These are phyloP conservation scores for Aradophagus sp. DNA, from an alignment of 1,140 invertebrate species.

Conservation along the genomic window DNA sequence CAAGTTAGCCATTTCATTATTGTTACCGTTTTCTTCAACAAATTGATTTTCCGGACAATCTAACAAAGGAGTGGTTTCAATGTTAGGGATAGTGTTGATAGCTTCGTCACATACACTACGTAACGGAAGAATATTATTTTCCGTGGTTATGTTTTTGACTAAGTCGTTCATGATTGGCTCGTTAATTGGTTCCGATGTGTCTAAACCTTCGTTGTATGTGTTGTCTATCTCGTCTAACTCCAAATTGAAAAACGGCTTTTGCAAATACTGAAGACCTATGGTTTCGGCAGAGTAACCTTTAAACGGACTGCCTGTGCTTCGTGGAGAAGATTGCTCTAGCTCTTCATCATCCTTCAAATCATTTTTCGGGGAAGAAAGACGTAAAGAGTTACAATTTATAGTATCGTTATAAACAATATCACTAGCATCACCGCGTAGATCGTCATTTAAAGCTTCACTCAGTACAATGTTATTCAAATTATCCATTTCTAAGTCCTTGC, in stretches of 20 bases:
- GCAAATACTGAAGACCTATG: slow-evolving; percentile 39
- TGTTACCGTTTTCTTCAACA: slow-evolving; percentile 17
- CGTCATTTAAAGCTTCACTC: slow-evolving; percentile 31
- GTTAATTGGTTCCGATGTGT: slow-evolving; percentile 15
- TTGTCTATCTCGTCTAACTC: slow-evolving; percentile 50
- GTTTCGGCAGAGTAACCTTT: slow-evolving; percentile 47
- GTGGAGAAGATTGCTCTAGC: slow-evolving; percentile 26
- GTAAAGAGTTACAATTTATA: slow-evolving; percentile 52
- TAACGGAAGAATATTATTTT: slow-evolving; percentile 34
- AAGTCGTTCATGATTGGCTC: slow-evolving; percentile 37
- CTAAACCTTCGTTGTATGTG: slow-evolving; percentile 27
- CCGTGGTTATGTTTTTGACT: slow-evolving; percentile 18
- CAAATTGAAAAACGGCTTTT: slow-evolving; percentile 47
- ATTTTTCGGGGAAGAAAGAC: slow-evolving; percentile 43
- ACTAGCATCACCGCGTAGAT: slow-evolving; percentile 26
- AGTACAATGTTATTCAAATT: slow-evolving; percentile 23
- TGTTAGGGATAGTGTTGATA: slow-evolving; percentile 40
- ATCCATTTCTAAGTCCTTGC: slow-evolving; percentile 40
- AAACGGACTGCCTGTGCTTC: slow-evolving; percentile 45
- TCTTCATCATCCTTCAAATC: slow-evolving; percentile 51
- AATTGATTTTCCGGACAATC: slow-evolving; percentile 27
- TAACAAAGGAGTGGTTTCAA: slow-evolving; percentile 43
- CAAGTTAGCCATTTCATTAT: slow-evolving; percentile 20
- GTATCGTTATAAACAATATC: slow-evolving; percentile 51
- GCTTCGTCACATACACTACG: slow-evolving; percentile 24